Evolutionary conservation across 2,888 invertebrate species (phyloP), one percentile per base, ranked within the genome.

Genomic region (Branchellion lobata): DNA sequence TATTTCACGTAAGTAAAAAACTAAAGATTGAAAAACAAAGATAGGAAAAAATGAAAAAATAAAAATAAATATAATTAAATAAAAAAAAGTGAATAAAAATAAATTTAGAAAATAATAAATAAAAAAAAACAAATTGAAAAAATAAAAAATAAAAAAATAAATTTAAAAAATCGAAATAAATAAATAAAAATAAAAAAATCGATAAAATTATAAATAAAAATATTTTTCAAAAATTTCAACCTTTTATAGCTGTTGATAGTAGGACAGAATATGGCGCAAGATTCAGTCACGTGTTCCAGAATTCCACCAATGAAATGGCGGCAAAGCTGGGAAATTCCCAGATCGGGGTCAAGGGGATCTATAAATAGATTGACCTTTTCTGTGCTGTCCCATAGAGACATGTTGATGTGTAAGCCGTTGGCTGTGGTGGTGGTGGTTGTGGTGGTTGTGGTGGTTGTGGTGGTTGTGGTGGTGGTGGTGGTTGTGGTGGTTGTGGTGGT

Each of bases 191-290:
- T 40, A 40, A 40, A 40, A 40, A 40, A 40, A 40, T 8, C 14
- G 14, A 40, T 8, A 40, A 40, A 14, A 40, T 40, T 40, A 40
- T 14, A 40, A 40, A 5, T 40, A 40, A 14, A 40, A 14, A 14
- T 5, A 8, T 8, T 5, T 40, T 14, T 8, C 40, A 40, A 40
- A 14, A 8, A 40, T 14, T 14, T 14, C 14, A 24, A 82, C 82
- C 84, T 81, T 78, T 83, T 84, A 79, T 84, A 84, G 79, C 84
- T 84, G 81, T 84, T 84, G 33, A 84, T 80, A 5, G 84, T 83
- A n/a, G 84, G 84, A 75, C 83, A 84, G 57, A 82, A 61, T n/a
- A 84, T 53, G 24, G 84, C 84, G 31, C 82, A 81, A 11, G 83
- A 81, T 36, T 81, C 82, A 24, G 57, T 33, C 1, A 81, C 82